Evolutionary conservation across 2,888 invertebrate species (phyloP).

Genomic region (Tinea trinotella): DNA sequence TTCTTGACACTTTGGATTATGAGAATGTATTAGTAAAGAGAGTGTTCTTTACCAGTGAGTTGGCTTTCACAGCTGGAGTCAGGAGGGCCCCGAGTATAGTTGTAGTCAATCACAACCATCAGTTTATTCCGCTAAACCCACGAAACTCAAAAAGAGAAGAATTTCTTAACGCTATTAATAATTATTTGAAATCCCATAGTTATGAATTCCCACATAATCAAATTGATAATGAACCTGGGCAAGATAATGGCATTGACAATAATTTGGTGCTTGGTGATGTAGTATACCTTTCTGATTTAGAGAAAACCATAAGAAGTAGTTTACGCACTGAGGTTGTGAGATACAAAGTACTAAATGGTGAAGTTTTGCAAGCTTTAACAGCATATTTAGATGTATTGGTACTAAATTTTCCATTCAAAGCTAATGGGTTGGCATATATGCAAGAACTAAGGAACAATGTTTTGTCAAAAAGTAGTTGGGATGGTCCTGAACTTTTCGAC

Average conservation of each 20-base stretch:
- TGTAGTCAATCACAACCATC: slow-evolving; percentile 51
- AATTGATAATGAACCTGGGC: not conserved
- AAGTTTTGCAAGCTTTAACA: slow-evolving; percentile 80
- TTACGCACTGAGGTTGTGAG: slow-evolving; percentile 88
- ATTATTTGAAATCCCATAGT: slow-evolving; percentile 61
- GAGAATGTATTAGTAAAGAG: slow-evolving; percentile 72
- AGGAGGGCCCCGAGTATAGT: slow-evolving; percentile 70
- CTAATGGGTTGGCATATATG: slow-evolving; percentile 77
- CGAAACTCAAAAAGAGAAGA: slow-evolving; percentile 51
- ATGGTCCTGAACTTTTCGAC: slow-evolving; percentile 74
- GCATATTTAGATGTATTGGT: slow-evolving; percentile 80
- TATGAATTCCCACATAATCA: slow-evolving; percentile 51
- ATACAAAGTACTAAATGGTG: slow-evolving; percentile 77
- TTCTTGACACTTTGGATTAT: slow-evolving; percentile 75
- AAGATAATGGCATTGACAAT: slow-evolving; percentile 28
- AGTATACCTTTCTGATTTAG: slow-evolving; percentile 89
- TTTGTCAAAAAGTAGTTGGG: slow-evolving; percentile 57
- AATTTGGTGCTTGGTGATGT: slow-evolving; percentile 57
- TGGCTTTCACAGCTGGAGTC: slow-evolving; percentile 59
- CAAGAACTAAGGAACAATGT: slow-evolving; percentile 71
- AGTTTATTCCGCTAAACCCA: slow-evolving; percentile 47
- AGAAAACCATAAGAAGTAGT: slow-evolving; percentile 87
- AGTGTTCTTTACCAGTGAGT: slow-evolving; percentile 67
- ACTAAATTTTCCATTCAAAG: slow-evolving; percentile 85
- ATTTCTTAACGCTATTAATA: slow-evolving; percentile 62